These are phyloP conservation scores for Emydoidea blandingii DNA, from an alignment of 2,797 vertebrate species.

Conservation along the genomic window DNA sequence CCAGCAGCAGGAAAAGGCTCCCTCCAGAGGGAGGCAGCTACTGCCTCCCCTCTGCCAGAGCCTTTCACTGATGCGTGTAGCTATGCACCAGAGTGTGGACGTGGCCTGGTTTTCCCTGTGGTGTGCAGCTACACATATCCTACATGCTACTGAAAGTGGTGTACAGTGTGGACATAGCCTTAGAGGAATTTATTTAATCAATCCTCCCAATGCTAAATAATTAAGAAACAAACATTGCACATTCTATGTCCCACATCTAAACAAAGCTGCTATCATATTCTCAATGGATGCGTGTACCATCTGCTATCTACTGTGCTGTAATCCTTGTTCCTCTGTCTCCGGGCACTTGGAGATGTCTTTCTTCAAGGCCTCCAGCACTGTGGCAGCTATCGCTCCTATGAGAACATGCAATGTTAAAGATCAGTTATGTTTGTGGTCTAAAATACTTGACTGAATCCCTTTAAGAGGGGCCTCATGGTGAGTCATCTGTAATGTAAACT, in stretches of 20 bases:
- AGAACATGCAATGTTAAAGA: neutral
- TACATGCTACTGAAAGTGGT: neutral
- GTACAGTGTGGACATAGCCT: neutral
- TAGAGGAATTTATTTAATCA: neutral
- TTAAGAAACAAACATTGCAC: neutral
- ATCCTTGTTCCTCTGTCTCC: accelerated
- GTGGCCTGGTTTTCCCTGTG: neutral
- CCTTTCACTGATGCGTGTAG: neutral
- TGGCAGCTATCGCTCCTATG: accelerated
- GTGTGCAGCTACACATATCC: neutral
- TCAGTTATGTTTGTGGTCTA: accelerated
- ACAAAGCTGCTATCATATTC: neutral
- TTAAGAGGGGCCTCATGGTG: neutral
- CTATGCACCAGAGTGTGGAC: neutral
- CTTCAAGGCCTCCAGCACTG: accelerated
- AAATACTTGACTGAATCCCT: neutral
- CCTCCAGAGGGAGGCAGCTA: no score
- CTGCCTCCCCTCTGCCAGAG: neutral
- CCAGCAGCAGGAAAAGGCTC: neutral
- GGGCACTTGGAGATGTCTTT: neutral
- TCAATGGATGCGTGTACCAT: neutral
- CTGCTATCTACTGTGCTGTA: accelerated
- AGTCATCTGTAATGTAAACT: neutral
- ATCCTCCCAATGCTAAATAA: accelerated
- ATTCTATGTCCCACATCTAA: neutral